These are phyloP conservation scores for Octomys mimax DNA, from an alignment of 2,797 vertebrate species.

Conservation along the genomic window DNA sequence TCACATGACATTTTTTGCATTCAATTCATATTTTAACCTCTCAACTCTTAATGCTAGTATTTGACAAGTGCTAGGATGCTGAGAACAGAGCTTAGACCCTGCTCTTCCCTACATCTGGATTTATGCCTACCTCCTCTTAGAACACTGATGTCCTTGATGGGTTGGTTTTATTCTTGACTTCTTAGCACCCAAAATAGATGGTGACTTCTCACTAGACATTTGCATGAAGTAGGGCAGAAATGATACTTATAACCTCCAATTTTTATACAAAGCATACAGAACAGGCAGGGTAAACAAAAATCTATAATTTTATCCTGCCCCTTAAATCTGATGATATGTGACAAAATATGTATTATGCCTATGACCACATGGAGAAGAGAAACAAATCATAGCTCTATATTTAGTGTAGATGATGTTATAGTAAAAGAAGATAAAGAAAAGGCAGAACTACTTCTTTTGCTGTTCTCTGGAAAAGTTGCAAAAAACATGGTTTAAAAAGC, in stretches of 20 bases:
- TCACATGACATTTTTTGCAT: constrained; percentile 13
- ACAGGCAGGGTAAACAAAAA: neutral
- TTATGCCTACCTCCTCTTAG: neutral
- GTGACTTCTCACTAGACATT: neutral
- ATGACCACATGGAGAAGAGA: neutral
- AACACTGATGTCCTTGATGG: neutral
- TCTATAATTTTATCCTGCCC: constrained; percentile 5
- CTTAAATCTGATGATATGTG: neutral
- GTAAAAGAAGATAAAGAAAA: constrained; percentile 55
- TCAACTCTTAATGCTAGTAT: neutral
- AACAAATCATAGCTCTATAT: neutral
- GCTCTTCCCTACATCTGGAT: neutral
- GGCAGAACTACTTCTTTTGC: constrained; percentile 9
- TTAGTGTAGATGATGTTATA: constrained; percentile 13
- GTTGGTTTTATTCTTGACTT: neutral
- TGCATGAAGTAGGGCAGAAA: constrained; percentile 25
- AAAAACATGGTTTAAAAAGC: constrained; percentile 46
- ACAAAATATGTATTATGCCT: neutral
- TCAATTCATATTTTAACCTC: neutral
- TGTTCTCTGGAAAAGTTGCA: neutral
- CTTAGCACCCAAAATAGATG: neutral
- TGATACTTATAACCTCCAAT: neutral
- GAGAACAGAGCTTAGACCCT: neutral
- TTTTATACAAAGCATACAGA: constrained; percentile 26
- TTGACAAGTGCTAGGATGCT: neutral